phyloP scores from a whole-genome alignment of 1,140 invertebrate species.

The Aphis gossypii region DNA sequence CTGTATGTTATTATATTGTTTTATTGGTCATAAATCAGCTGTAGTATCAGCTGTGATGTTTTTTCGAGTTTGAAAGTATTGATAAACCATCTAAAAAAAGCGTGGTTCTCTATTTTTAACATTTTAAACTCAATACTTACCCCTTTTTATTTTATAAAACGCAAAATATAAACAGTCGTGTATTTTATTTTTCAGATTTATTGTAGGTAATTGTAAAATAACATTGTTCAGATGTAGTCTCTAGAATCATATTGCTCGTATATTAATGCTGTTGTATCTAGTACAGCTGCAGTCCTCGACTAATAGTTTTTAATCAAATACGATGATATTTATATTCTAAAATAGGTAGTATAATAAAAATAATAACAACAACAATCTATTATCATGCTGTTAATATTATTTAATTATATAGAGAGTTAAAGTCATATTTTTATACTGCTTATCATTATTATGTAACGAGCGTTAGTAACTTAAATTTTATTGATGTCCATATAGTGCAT shows the following conservation, averaged over 20 bases:
- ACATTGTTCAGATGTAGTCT: neutral
- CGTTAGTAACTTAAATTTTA: neutral
- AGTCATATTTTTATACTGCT: neutral
- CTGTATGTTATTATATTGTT: neutral
- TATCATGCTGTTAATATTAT: neutral
- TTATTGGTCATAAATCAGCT: neutral
- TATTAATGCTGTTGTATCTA: neutral
- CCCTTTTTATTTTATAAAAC: slow-evolving; percentile 7
- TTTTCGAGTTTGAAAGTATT: too few relatives aligned
- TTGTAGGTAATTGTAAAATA: neutral
- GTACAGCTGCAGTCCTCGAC: neutral
- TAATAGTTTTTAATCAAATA: neutral
- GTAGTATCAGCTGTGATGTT: too few relatives aligned
- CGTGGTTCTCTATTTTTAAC: neutral
- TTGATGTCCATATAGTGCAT: neutral
- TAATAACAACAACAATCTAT: neutral
- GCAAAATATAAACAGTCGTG: neutral
- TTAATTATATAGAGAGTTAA: neutral
- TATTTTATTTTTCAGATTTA: slow-evolving; percentile 14
- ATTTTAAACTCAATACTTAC: neutral
- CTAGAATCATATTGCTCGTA: neutral
- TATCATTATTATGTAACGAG: neutral
- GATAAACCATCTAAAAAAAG: neutral
- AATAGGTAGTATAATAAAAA: neutral
- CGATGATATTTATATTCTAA: neutral